phyloP scores from a whole-genome alignment of 2,113 vertebrate genomes.

The Hippocampus zosterae region DNA sequence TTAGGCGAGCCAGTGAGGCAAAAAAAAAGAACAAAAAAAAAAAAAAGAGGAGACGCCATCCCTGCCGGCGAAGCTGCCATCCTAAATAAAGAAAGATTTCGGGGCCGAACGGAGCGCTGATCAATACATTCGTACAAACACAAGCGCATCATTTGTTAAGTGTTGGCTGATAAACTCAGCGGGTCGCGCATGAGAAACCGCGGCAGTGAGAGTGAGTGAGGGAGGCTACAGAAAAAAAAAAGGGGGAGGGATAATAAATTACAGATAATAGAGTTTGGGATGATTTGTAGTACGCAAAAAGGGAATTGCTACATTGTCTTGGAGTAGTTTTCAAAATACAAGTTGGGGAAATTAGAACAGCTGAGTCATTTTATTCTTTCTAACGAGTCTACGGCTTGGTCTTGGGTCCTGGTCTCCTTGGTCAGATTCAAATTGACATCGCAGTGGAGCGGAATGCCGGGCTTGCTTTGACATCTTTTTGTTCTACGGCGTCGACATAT shows the following conservation, averaged over 20 bases:
- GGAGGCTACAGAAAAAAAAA: background rate
- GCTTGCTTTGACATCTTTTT: no score
- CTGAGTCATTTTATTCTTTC: background rate
- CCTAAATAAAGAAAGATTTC: conserved; percentile 78
- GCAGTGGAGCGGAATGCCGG: no score
- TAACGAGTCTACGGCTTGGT: no score
- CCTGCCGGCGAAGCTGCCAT: conserved; percentile 71
- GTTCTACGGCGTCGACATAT: no score
- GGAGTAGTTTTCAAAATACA: conserved; percentile 13
- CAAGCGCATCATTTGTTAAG: conserved; percentile 73
- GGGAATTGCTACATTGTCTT: conserved; percentile 24
- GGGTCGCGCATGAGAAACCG: conserved; percentile 47
- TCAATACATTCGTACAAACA: conserved; percentile 95
- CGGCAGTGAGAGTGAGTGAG: conserved; percentile 17
- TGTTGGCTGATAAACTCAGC: conserved; percentile 47
- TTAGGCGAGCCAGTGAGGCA: conserved; percentile 95
- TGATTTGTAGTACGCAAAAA: conserved; percentile 30
- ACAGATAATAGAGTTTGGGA: conserved; percentile 40
- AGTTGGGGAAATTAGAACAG: background rate
- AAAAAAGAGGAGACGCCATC: conserved; percentile 70
- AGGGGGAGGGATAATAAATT: conserved; percentile 48
- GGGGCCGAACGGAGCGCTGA: conserved; percentile 81
- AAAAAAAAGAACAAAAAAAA: conserved; percentile 75
- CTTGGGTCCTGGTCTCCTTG: no score
- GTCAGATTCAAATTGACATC: no score